Evolutionary conservation across 2,113 vertebrate species (phyloP), one percentile per base, ranked within the genome.

Genomic region (Pteronura brasiliensis): DNA sequence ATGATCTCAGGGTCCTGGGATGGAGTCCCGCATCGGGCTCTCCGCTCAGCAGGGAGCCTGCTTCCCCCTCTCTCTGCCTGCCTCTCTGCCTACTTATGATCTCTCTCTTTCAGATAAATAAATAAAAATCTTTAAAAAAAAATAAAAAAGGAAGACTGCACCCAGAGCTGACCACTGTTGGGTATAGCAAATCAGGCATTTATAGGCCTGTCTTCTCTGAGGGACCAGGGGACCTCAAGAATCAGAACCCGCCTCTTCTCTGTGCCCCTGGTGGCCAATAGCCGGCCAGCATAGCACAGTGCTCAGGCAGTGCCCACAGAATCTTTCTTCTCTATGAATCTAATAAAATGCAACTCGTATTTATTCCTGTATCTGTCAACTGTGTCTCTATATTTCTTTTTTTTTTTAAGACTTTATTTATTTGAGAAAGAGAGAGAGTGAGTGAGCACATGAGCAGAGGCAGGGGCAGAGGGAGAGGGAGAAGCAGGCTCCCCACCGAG

Each of bases 291-390:
- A n/a, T 0, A 8, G 31, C 44, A n/a, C 29, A 47, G 88, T 2
- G 1, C 72, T 31, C 18, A 4, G 23, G 79, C 47, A 42, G 34
- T 20, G 36, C 25, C 82, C 25, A 12, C 4, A 59, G 9, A 42
- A 61, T n/a, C 59, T 36, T 69, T 6, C 0, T 0, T 52, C 61
- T 76, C 69, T 87, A 42, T 34, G 36, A 74, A 55, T 49, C 77
- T n/a, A 44, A 59, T n/a, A 25, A 29, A 69, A 0, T 0, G 1
- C 31, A 27, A 36, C n/a, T 25, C 18, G 1, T 13, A 4, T 34
- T 39, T 44, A 49, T 36, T 44, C 74, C 25, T 34, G 27, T 11
- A 2, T 27, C 55, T 76, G 65, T 47, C 47, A 17, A 4, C 27
- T 21, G 6, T 18, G 21, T 20, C 65, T 47, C 61, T 57, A 2